phyloP scores from a whole-genome alignment of 2,797 vertebrate genomes.

The Ptychobarbus kaznakovi region DNA sequence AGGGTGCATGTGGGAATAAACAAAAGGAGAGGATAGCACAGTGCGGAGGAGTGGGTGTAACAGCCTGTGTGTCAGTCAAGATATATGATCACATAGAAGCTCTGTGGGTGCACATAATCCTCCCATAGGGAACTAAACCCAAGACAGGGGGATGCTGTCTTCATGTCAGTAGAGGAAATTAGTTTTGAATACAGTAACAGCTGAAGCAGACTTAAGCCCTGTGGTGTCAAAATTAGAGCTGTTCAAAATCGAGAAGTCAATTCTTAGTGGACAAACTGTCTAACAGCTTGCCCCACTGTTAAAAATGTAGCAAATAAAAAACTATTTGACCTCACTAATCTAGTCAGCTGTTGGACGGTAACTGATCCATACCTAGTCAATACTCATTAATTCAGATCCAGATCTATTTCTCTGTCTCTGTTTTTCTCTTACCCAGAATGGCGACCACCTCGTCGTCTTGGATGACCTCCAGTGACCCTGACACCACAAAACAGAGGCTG shows the following conservation, averaged over 20 bases:
- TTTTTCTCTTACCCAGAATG: constrained; percentile 87
- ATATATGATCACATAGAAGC: constrained; percentile 22
- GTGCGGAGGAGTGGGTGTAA: constrained; percentile 1
- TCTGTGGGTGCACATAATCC: constrained; percentile 7
- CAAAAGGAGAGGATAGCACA: neutral
- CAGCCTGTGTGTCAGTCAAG: neutral
- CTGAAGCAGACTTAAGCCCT: neutral
- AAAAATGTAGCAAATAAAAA: neutral
- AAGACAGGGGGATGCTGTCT: neutral
- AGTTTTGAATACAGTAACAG: neutral
- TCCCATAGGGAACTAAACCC: constrained; percentile 2
- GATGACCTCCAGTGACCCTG: constrained; percentile 96
- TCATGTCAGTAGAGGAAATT: constrained; percentile 3
- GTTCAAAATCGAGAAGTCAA: neutral
- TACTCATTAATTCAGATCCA: constrained; percentile 7
- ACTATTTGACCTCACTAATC: neutral
- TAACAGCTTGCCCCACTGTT: neutral
- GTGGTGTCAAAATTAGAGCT: neutral
- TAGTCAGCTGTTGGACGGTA: neutral
- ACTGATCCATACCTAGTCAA: neutral
- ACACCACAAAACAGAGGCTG: constrained; percentile 98
- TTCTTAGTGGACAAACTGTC: neutral
- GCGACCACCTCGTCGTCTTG: constrained; percentile 99
- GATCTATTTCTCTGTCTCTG: neutral
- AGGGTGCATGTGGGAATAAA: neutral